phyloP scores from a whole-genome alignment of 2,888 invertebrate genomes.

The Helleia helle region DNA sequence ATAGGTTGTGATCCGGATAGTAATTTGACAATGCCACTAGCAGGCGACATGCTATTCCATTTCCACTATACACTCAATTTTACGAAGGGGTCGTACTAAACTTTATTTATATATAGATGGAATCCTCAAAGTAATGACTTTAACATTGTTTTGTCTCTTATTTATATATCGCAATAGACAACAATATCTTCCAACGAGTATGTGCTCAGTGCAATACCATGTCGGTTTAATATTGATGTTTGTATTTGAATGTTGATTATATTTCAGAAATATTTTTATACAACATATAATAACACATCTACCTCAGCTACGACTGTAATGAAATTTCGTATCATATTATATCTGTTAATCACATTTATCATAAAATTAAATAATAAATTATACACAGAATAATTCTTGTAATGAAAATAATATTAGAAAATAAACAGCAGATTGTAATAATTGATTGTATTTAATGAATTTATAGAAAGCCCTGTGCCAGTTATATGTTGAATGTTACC shows the following conservation, averaged over 20 bases:
- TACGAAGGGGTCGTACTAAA: neutral
- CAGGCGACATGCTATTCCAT: neutral
- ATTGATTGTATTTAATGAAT: neutral
- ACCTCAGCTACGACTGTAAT: conserved; percentile 58
- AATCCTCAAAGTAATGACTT: neutral
- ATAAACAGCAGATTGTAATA: no score
- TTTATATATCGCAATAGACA: conserved; percentile 36
- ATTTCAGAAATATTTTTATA: conserved; percentile 73
- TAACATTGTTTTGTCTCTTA: conserved; percentile 16
- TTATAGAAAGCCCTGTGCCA: neutral
- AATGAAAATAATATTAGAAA: neutral
- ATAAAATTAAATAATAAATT: neutral
- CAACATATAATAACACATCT: conserved; percentile 61
- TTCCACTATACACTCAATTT: neutral
- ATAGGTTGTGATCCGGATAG: conserved; percentile 13
- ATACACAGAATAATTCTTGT: conserved; percentile 4
- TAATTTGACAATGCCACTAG: neutral
- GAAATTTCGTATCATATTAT: conserved; percentile 17
- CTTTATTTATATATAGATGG: neutral
- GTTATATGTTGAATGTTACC: conserved; percentile 8
- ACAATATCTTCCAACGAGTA: conserved; percentile 62
- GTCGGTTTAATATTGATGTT: no score
- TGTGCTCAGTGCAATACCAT: conserved; percentile 41
- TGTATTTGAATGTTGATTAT: conserved; percentile 71
- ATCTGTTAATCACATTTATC: conserved; percentile 2